Percentiles rank a stretch among this genome's conserved stretches.
phyloP scores from a whole-genome alignment of 2,888 invertebrate species.

The Aphodius sticticus region DNA sequence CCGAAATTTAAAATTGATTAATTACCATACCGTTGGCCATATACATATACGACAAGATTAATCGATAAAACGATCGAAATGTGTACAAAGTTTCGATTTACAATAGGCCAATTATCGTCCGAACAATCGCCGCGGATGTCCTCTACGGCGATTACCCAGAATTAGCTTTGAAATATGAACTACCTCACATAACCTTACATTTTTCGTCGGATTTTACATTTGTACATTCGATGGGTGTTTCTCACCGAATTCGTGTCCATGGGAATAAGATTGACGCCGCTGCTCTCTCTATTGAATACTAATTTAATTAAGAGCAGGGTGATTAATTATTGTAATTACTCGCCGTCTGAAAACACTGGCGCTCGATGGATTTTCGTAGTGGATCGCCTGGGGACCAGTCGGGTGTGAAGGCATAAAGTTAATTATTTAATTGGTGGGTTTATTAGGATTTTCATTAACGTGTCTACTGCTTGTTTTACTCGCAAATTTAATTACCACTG shows the following conservation, averaged over 20 bases:
- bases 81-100: neutral
- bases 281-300: neutral
- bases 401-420: neutral
- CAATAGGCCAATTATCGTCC: neutral
- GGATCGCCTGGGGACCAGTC: neutral
- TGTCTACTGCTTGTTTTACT: neutral
- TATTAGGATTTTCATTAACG: neutral
- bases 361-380: neutral
- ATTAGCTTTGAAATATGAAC: neutral
- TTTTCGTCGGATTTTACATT: neutral
- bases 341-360: neutral
- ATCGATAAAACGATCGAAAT: neutral
- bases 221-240: neutral
- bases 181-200: neutral
- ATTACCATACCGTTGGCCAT: neutral
- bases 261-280: neutral
- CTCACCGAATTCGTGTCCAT: neutral
- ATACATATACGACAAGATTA: neutral
- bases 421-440: neutral
- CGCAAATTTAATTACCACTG: neutral
- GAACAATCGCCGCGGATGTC: neutral
- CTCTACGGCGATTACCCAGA: neutral
- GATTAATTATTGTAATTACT: neutral
- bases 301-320: neutral
- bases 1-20: neutral